Evolutionary conservation across 2,113 vertebrate species (phyloP), one percentile per base, ranked within the genome.

Genomic region (Poeciliopsis retropinna): DNA sequence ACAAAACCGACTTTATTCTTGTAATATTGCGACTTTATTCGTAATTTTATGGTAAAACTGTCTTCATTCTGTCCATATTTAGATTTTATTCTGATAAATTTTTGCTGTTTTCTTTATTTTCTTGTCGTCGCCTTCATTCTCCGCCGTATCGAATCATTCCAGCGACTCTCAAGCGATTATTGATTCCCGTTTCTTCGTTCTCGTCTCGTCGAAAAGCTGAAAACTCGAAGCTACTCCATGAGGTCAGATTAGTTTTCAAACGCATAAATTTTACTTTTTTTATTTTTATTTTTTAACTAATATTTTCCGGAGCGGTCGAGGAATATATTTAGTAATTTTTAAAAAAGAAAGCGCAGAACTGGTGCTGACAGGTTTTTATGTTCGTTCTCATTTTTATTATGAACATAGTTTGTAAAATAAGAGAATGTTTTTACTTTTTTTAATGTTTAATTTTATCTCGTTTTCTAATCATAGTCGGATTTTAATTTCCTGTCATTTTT

Each of bases 361-460:
- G 93, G 93, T 94, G 93, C 93, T 94, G 90, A 93, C 73, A 85
- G 72, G 82, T 86, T 88, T 88, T 92, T 89, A 85, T 84, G 83
- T 91, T 89, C 80, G 69, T 91, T 90, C 77, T 84, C 69, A 68
- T 91, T 92, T 91, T 91, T 92, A 93, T 90, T 85, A 88, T 85
- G 91, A 92, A 93, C 92, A 93, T 91, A 89, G 87, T 87, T 92
- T 94, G 93, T 94, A 94, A 92, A 91, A 93, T 92, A 94, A 91
- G 83, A 92, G 78, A 81, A 89, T 29, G 73, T 84, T 91, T 92
- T 92, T 82, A 84, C 76, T 57, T 57, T 72, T 79, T 93, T 90
- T 93, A 91, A 91, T 90, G 81, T 90, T 90, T 83, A 74, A 86
- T 85, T 93, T 90, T 87, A 87, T 90, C 84, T 73, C 67, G 62